These are phyloP conservation scores for Polydrusus cervinus DNA, from an alignment of 2,888 invertebrate genomes.

Conservation along the genomic window DNA sequence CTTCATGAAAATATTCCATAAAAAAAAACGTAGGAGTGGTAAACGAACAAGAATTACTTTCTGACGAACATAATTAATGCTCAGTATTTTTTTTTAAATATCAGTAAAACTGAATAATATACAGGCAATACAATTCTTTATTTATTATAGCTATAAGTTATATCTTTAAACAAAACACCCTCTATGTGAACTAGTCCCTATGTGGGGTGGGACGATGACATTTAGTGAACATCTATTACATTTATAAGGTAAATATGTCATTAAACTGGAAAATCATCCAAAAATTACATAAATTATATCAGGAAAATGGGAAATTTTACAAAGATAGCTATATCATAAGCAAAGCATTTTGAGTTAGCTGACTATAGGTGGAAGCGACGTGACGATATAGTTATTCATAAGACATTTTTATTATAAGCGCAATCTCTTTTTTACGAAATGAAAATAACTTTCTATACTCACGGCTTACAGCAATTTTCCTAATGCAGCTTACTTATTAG, in stretches of 20 bases:
- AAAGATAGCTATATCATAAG: slow-evolving; percentile 10
- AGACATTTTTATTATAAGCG: no score
- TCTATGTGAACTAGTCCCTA: slow-evolving; percentile 13
- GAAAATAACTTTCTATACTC: no score
- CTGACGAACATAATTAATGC: no score
- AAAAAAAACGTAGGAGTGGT: no score
- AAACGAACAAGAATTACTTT: no score
- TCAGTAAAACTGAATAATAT: no score
- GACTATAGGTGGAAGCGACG: not conserved
- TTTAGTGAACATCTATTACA: slow-evolving; percentile 31
- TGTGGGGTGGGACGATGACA: slow-evolving; percentile 18
- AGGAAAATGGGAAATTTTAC: slow-evolving; percentile 21
- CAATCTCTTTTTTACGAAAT: no score
- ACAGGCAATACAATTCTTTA: not conserved
- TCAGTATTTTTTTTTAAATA: no score
- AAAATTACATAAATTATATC: slow-evolving; percentile 20
- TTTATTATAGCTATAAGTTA: not conserved
- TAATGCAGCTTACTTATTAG: no score
- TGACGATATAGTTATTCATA: not conserved
- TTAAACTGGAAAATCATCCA: slow-evolving; percentile 18
- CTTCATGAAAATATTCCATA: no score
- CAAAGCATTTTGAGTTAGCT: not conserved
- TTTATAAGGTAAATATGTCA: slow-evolving; percentile 30
- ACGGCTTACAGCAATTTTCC: no score
- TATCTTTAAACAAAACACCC: slow-evolving; percentile 31